phyloP scores from a whole-genome alignment of 2,888 invertebrate species.

The Pterostichus madidus region DNA sequence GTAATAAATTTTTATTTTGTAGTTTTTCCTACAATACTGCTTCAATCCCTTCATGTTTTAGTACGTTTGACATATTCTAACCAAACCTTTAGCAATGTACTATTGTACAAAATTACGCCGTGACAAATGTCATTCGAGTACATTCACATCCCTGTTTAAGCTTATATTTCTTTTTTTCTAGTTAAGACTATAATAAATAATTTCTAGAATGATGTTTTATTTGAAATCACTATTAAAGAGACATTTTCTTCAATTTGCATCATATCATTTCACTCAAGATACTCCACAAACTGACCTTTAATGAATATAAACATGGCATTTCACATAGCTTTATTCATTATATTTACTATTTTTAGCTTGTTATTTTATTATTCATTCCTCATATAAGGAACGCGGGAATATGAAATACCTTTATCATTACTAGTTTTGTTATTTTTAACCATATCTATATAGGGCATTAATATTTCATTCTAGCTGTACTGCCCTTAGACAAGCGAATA shows the following conservation, averaged over 20 bases:
- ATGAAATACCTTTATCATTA: slow-evolving; percentile 45
- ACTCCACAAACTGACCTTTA: slow-evolving; percentile 14
- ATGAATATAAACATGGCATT: slow-evolving; percentile 41
- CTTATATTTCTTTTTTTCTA: slow-evolving; percentile 39
- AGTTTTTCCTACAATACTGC: slow-evolving; percentile 12
- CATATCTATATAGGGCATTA: slow-evolving; percentile 18
- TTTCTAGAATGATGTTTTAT: slow-evolving; percentile 4
- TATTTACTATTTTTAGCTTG: slow-evolving; percentile 11
- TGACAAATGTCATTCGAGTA: slow-evolving; percentile 65
- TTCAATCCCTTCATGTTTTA: slow-evolving; percentile 49
- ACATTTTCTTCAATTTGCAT: background rate
- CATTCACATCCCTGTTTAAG: slow-evolving; percentile 48
- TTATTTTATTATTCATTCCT: slow-evolving; percentile 37
- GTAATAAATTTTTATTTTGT: background rate
- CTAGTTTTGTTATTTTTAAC: slow-evolving; percentile 33
- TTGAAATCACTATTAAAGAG: slow-evolving; percentile 5
- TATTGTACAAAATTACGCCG: slow-evolving; percentile 65
- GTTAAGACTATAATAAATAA: slow-evolving; percentile 4
- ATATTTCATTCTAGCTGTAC: slow-evolving; percentile 70
- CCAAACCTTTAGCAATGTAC: slow-evolving; percentile 62
- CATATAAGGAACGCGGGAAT: slow-evolving; percentile 35
- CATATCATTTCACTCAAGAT: background rate
- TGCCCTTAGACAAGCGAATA: slow-evolving; percentile 80
- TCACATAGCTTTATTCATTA: background rate
- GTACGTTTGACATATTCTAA: slow-evolving; percentile 54